Percentiles rank a stretch among this genome's conserved stretches.
These are phyloP conservation scores for Gallinago undulata DNA, from an alignment of 2,113 vertebrate genomes.

Conservation along the genomic window DNA sequence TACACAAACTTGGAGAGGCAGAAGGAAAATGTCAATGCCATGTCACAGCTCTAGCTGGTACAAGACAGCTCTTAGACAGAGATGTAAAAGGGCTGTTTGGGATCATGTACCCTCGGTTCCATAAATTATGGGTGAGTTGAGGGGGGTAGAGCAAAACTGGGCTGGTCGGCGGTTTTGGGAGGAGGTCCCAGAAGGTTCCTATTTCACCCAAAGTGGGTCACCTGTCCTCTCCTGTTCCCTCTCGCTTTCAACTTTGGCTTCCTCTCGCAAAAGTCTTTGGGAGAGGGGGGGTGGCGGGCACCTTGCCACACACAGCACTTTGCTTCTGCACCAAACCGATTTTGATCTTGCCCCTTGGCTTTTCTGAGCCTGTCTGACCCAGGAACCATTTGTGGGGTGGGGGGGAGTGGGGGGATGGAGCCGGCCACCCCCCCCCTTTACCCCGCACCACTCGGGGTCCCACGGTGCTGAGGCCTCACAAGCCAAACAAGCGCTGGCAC, in stretches of 20 bases:
- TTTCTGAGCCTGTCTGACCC: not conserved
- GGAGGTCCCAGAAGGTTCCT: slow-evolving; percentile 11
- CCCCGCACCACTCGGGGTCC: rapidly evolving
- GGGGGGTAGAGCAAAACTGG: not conserved
- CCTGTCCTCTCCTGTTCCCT: slow-evolving; percentile 32
- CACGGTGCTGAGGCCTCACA: rapidly evolving
- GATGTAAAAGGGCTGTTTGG: slow-evolving; percentile 56
- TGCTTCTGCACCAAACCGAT: not conserved
- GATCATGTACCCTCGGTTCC: slow-evolving; percentile 36
- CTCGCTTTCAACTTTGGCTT: slow-evolving; percentile 12
- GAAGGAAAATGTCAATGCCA: slow-evolving; percentile 53
- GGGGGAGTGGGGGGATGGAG: rapidly evolving
- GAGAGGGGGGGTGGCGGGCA: not conserved
- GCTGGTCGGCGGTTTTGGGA: not conserved
- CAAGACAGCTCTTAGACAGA: slow-evolving; percentile 49
- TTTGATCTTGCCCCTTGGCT: rapidly evolving
- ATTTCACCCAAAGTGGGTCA: slow-evolving; percentile 55
- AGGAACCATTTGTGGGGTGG: not conserved
- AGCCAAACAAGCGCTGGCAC: not conserved
- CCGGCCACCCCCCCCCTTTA: rapidly evolving
- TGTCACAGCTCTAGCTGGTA: slow-evolving; percentile 30
- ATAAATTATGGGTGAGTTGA: slow-evolving; percentile 42
- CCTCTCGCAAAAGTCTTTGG: not conserved
- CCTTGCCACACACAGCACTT: rapidly evolving
- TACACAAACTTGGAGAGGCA: not conserved